Evolutionary conservation across 2,888 invertebrate species (phyloP), one percentile per base, ranked within the genome.

Genomic region (Cantharis lateralis): DNA sequence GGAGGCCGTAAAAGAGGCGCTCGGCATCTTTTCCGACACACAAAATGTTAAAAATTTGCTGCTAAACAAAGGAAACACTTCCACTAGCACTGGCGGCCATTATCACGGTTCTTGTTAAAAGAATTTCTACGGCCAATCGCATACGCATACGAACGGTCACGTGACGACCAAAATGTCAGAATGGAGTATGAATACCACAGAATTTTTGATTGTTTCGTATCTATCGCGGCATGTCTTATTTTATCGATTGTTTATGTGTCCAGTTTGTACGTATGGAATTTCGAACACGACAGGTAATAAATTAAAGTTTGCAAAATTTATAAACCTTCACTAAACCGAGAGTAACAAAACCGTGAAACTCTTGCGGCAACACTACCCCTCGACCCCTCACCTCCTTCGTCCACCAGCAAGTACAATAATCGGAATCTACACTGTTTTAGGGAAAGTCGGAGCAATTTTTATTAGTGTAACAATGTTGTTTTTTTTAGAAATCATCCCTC

Each of bases 1-100:
- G 90, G 95, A 95, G 90, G 96, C 95, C 89, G 95, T 95, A 91
- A 96, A 96, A 89, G 96, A 96, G 91, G 96, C 96, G 93, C 96
- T 96, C 92, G 96, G 96, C 96, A 96, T 95, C 91, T 93, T 95
- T 90, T 89, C 89, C 90, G 82, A 81, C 84, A 83, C 85, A 82
- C 84, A 84, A 84, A 83, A 84, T 86, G 86, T 83, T 82, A 83
- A 84, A 85, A 90, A 90, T 89, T 88, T 89, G 89, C 89, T 89
- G 87, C 92, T 93, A 94, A 93, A 94, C 94, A 94, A 94, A 94
- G 94, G 92, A 94, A 92, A 93, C 92, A 93, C 92, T 92, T 92
- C 92, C 92, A 93, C 92, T 91, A 91, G 91, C 91, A 92, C 91
- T 91, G 92, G 92, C 94, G 92, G 94, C 94, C 94, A 94, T 94